phyloP scores from a whole-genome alignment of 2,888 invertebrate genomes.

The Ormyrus rosae region DNA sequence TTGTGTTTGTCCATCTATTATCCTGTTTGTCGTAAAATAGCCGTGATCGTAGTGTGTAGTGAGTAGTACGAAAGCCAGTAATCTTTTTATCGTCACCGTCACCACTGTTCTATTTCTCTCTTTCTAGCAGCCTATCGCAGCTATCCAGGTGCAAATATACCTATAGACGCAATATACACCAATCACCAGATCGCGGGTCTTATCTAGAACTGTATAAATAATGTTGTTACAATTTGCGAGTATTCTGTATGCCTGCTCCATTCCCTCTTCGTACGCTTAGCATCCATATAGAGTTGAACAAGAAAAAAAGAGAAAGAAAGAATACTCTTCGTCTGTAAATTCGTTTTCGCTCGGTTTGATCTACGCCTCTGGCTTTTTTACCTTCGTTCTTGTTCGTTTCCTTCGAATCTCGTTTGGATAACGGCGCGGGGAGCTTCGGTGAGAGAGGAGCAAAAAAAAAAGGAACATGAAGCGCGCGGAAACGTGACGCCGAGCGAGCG shows the following conservation, averaged over 20 bases:
- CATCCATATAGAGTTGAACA: background rate
- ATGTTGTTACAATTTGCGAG: constrained; percentile 55
- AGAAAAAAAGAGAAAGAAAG: background rate
- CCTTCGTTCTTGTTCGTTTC: background rate
- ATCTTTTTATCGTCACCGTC: constrained; percentile 74
- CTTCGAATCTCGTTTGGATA: constrained; percentile 9
- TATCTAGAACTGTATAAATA: constrained; percentile 58
- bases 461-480: background rate
- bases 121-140: constrained; percentile 77
- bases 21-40: constrained; percentile 69
- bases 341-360: background rate
- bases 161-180: constrained; percentile 72
- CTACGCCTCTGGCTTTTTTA: background rate
- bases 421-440: background rate
- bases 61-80: constrained; percentile 73
- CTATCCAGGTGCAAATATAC: constrained; percentile 75
- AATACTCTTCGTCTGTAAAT: background rate
- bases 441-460: constrained; percentile 10
- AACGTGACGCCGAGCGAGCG: constrained; percentile 36
- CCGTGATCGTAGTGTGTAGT: constrained; percentile 74
- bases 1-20: constrained; percentile 70
- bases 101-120: constrained; percentile 76
- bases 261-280: constrained; percentile 48
- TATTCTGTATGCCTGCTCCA: constrained; percentile 59
- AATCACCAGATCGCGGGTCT: constrained; percentile 69